Conservation (phyloP, 2,888 invertebrate species). For the Barypeithes pellucidus region DNA sequence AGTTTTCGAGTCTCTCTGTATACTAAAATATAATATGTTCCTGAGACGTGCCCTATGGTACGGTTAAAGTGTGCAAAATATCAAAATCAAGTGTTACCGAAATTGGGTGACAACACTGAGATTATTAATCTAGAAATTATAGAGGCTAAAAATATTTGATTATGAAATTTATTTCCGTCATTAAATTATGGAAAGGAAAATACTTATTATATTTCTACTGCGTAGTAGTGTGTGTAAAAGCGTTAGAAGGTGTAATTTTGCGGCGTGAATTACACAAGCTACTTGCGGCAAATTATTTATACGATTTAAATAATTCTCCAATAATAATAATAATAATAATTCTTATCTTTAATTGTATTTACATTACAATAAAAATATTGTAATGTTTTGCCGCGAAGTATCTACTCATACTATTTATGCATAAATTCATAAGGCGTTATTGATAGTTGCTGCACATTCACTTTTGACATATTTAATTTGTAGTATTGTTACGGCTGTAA, state of each 20-base stretch:
- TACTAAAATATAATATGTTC: slow-evolving; percentile 6
- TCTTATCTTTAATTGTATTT: slow-evolving; percentile 28
- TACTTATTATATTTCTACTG: not conserved
- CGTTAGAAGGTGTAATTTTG: not conserved
- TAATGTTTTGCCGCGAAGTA: slow-evolving; percentile 39
- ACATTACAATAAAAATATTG: slow-evolving; percentile 43
- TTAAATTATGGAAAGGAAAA: not conserved
- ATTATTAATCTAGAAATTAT: too few species aligned
- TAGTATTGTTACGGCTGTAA: slow-evolving; percentile 42
- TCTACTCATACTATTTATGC: slow-evolving; percentile 43
- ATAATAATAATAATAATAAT: slow-evolving; percentile 26
- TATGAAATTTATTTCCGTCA: not conserved
- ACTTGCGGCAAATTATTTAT: slow-evolving; percentile 15
- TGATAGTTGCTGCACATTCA: slow-evolving; percentile 50
- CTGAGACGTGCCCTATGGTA: too few species aligned
- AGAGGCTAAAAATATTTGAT: too few species aligned
- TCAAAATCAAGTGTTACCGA: too few species aligned
- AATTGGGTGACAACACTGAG: too few species aligned
- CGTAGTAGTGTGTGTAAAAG: not conserved
- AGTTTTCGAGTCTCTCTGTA: too few species aligned
- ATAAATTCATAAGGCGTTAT: slow-evolving; percentile 47
- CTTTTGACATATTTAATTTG: slow-evolving; percentile 53
- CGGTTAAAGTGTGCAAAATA: too few species aligned
- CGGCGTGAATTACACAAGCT: slow-evolving; percentile 19
- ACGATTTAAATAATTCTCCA: slow-evolving; percentile 30